These are phyloP conservation scores for Cacatua alba DNA, from an alignment of 2,113 vertebrate genomes.

Conservation along the genomic window DNA sequence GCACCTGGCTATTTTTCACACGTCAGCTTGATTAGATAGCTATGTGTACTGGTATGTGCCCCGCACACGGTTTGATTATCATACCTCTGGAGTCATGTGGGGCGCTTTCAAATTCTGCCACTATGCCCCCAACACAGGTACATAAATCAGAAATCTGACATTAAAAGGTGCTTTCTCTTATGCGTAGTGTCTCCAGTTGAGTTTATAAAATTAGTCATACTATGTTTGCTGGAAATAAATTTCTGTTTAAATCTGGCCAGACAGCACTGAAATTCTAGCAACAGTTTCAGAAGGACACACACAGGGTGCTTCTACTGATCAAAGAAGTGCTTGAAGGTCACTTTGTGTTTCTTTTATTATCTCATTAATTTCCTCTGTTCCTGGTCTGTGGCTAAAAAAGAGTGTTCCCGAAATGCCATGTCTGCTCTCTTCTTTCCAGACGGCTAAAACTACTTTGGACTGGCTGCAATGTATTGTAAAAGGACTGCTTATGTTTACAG, in stretches of 20 bases:
- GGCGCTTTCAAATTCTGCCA: not conserved
- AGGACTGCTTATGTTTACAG: not conserved
- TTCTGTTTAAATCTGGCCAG: not conserved
- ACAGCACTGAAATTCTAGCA: not conserved
- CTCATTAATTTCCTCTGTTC: not conserved
- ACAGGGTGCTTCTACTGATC: not conserved
- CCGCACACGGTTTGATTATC: not conserved
- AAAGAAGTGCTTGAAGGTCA: not conserved
- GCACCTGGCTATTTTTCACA: not conserved
- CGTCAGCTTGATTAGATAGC: not conserved
- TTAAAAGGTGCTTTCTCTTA: not conserved
- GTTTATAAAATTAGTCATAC: not conserved
- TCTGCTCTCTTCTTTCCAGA: not conserved
- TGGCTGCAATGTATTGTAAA: not conserved
- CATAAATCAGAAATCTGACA: not conserved
- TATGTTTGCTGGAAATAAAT: not conserved
- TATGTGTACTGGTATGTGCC: fast-evolving
- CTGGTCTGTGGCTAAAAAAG: not conserved
- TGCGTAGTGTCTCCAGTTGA: not conserved
- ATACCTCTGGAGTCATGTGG: not conserved
- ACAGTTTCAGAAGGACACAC: not conserved
- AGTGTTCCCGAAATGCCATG: not conserved
- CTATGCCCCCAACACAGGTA: not conserved
- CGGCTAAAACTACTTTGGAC: not conserved
- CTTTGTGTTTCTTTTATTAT: not conserved